phyloP scores from a whole-genome alignment of 2,888 invertebrate species.

The Cheilosia urbana region DNA sequence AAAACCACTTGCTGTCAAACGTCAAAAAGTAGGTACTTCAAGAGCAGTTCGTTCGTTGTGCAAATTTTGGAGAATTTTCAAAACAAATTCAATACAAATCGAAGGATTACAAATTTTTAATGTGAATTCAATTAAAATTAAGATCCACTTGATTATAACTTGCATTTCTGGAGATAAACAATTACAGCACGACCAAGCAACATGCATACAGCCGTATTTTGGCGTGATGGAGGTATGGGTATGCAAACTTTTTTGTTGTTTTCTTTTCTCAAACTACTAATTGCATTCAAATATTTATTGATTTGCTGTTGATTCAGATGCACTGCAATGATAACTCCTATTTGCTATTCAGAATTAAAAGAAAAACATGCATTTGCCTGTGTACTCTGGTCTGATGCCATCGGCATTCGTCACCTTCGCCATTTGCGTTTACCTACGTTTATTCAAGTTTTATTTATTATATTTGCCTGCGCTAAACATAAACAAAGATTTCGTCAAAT shows the following conservation, averaged over 20 bases:
- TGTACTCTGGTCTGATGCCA: not conserved
- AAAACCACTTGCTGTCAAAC: conserved; percentile 68
- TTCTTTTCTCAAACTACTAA: conserved; percentile 2
- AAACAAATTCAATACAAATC: conserved; percentile 18
- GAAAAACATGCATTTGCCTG: not conserved
- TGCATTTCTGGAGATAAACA: conserved; percentile 15
- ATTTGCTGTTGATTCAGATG: conserved; percentile 40
- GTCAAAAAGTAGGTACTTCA: conserved; percentile 54
- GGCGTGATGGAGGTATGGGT: conserved; percentile 82
- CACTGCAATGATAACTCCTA: not conserved
- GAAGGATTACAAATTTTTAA: conserved; percentile 13
- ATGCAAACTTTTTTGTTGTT: conserved; percentile 17
- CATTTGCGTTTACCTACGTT: not conserved
- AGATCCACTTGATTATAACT: not conserved
- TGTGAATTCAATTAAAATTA: conserved; percentile 7
- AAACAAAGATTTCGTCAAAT: conserved; percentile 44
- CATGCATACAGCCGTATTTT: conserved; percentile 83
- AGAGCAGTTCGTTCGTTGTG: conserved; percentile 22
- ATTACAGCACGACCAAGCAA: not conserved
- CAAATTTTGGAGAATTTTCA: conserved; percentile 21
- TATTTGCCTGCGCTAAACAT: conserved; percentile 22
- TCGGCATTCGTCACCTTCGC: not conserved
- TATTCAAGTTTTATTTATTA: conserved; percentile 15
- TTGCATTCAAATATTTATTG: conserved; percentile 7
- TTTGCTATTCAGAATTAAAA: not conserved